Evolutionary conservation across 64 coral and sea anemone genomes (phyloP).

Genomic region (Pachyseris speciosa): DNA sequence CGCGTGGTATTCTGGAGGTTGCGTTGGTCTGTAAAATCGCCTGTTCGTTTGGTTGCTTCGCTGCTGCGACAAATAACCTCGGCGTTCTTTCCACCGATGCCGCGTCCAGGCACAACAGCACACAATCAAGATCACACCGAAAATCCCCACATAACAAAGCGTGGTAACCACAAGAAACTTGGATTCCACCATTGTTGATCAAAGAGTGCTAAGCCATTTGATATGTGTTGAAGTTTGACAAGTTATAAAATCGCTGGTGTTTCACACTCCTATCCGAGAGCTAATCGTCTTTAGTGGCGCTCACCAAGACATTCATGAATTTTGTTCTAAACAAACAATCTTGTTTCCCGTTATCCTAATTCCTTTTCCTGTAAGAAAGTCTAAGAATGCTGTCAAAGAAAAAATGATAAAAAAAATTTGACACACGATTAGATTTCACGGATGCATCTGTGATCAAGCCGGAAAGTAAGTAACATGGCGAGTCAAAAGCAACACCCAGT

Average conservation of each 20-base stretch:
- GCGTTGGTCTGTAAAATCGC: conserved; percentile 19
- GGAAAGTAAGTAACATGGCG: too few species aligned
- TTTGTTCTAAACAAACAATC: too few species aligned
- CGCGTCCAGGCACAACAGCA: conserved; percentile 89
- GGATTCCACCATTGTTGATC: conserved; percentile 66
- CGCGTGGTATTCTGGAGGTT: neutral
- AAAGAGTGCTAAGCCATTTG: neutral
- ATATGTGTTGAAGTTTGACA: neutral
- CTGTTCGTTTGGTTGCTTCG: conserved; percentile 29
- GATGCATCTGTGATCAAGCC: neutral
- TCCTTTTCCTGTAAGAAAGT: neutral
- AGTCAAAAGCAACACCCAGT: neutral
- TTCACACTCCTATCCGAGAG: neutral
- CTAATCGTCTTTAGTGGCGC: neutral
- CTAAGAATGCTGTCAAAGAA: neutral
- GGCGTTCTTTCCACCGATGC: conserved; percentile 60
- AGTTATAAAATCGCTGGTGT: neutral
- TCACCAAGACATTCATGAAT: too few species aligned
- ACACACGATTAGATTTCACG: neutral
- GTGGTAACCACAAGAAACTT: conserved; percentile 87
- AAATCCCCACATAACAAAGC: conserved; percentile 82
- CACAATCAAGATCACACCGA: conserved; percentile 76
- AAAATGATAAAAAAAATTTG: neutral
- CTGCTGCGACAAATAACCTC: conserved; percentile 16
- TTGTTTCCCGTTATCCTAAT: neutral